Evolutionary conservation across 2,113 vertebrate species (phyloP), one percentile per base, ranked within the genome.

Genomic region (Rhagologus leucostigma): DNA sequence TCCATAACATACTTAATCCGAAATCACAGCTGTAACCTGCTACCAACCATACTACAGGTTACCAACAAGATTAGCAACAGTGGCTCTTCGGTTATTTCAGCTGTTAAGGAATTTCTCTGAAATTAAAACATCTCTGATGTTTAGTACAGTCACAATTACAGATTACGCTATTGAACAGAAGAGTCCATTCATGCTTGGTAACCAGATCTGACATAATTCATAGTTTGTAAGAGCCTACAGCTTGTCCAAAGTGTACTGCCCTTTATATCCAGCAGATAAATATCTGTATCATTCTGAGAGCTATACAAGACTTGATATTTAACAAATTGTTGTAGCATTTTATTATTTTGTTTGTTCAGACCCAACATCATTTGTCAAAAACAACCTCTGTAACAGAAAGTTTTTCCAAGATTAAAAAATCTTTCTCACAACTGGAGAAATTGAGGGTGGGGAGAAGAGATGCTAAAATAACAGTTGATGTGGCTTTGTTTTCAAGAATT

Each of bases 391-490:
- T 20, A 83, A 68, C 13, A 29, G 30, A 63, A 63, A 17, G 7
- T 16, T 56, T 57, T 78, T 74, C 29, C 29, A 59, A 18, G 24
- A 35, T 57, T 53, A 35, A 62, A 52, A 85, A 39, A 11, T 39
- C 18, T 49, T 82, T 73, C 37, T 71, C 18, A 44, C 4, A 63
- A 15, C 6, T 57, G 13, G 5, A 73, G 42, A 85, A 59, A 68
- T 0, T 33, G 5, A 8, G 8, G 5, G 1, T 10, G 9, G 13
- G 10, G 6, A 73, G n/a, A 73, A 74, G 7, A 15, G 5, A 52
- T 57, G 12, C 22, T 77, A 60, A 59, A 59, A n/a, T 23, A 75
- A 30, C 7, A 44, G 53, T 41, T 30, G 30, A 77, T 24, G 13
- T 0, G 1, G 10, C 63, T 70, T 44, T 37, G 17, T 16, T 84